Evolutionary conservation across 2,113 vertebrate genomes (phyloP).

Genomic region (Psilopsiagon aurifrons): DNA sequence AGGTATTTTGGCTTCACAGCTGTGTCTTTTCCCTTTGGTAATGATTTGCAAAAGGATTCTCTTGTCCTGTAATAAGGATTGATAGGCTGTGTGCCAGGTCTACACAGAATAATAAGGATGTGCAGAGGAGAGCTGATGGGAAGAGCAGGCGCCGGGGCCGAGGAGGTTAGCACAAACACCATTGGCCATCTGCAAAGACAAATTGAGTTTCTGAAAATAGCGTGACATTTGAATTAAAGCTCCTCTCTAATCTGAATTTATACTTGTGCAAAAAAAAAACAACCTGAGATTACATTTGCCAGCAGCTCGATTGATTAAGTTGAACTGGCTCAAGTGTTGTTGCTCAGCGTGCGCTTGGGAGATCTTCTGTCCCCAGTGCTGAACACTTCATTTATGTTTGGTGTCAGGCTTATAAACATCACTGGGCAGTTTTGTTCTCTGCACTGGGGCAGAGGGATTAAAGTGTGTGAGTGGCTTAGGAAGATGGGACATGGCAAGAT

Average conservation of each 20-base stretch:
- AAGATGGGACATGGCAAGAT: not conserved
- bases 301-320: not conserved
- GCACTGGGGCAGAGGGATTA: not conserved
- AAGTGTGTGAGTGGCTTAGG: not conserved
- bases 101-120: not conserved
- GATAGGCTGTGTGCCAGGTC: not conserved
- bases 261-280: not conserved
- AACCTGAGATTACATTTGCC: not conserved
- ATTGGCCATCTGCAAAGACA: not conserved
- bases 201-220: not conserved
- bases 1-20: fast-evolving
- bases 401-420: not conserved
- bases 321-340: not conserved
- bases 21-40: not conserved
- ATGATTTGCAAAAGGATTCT: not conserved
- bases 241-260: not conserved
- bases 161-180: not conserved
- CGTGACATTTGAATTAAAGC: not conserved
- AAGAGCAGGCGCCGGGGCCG: fast-evolving
- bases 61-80: not conserved
- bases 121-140: not conserved
- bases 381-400: not conserved
- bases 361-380: fast-evolving
- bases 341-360: not conserved
- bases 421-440: not conserved